phyloP scores from a whole-genome alignment of 2,797 vertebrate genomes.

The Bucorvus abyssinicus region DNA sequence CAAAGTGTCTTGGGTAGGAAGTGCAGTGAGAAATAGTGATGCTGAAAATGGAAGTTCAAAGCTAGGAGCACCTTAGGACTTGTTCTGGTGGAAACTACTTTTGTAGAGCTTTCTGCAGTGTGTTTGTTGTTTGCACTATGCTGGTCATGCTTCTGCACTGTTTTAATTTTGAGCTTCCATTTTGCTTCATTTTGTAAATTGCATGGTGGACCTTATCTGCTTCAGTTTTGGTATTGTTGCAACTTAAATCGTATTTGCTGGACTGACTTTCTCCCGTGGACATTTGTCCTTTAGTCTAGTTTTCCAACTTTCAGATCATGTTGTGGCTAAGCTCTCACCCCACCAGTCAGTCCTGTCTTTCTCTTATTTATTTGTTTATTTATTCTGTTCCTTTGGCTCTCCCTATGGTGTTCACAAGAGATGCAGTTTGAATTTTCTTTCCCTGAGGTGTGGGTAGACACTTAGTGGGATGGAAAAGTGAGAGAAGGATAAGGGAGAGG shows the following conservation, averaged over 20 bases:
- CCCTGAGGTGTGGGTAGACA: background rate
- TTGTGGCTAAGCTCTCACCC: background rate
- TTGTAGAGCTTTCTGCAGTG: background rate
- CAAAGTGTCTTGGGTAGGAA: background rate
- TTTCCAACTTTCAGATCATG: background rate
- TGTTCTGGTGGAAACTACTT: background rate
- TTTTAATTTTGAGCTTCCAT: background rate
- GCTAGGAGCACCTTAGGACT: background rate
- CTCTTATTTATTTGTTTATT: background rate
- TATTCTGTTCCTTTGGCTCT: background rate
- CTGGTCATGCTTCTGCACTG: background rate
- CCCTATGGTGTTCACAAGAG: background rate
- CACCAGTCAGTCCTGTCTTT: background rate
- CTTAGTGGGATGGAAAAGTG: background rate
- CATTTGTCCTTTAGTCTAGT: background rate
- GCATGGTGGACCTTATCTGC: background rate
- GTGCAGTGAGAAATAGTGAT: background rate
- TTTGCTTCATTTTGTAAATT: background rate
- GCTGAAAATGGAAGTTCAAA: constrained; percentile 34
- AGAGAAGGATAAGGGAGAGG: background rate
- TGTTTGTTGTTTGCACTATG: background rate
- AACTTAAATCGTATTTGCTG: background rate
- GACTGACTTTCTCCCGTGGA: background rate
- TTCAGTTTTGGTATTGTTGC: background rate
- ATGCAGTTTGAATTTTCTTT: background rate